Evolutionary conservation across 2,797 vertebrate genomes (phyloP).

Genomic region (Scyliorhinus canicula): DNA sequence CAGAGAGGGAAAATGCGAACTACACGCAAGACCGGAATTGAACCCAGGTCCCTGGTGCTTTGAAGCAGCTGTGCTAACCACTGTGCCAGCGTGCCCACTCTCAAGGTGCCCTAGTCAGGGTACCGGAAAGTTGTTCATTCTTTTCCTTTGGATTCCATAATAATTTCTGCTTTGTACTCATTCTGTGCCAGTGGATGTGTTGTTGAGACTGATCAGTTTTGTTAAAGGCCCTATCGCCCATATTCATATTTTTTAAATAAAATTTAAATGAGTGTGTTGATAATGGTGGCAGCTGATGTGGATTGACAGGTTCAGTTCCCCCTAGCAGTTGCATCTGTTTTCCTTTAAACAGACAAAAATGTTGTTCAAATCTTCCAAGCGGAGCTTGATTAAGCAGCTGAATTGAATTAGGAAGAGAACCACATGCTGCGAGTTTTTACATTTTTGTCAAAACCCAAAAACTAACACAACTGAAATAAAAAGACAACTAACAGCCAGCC

Average conservation of each 20-base stretch:
- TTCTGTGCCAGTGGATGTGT: background rate
- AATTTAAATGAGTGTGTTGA: constrained; percentile 23
- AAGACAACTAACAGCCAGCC: background rate
- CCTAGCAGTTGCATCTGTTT: background rate
- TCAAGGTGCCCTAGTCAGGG: no score
- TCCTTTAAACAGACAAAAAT: constrained; percentile 21
- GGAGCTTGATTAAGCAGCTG: constrained; percentile 30
- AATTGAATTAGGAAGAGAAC: background rate
- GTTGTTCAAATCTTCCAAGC: background rate
- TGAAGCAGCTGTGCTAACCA: no score
- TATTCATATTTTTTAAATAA: constrained; percentile 32
- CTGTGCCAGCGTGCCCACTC: no score
- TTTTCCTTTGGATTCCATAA: background rate
- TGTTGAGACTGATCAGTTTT: background rate
- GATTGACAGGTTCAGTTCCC: constrained; percentile 13
- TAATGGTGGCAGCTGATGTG: background rate
- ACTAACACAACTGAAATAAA: background rate
- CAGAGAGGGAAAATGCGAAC: no score
- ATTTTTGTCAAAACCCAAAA: constrained; percentile 25
- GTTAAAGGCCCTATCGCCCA: background rate
- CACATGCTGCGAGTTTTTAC: constrained; percentile 25
- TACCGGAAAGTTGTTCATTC: background rate
- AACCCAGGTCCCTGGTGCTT: no score
- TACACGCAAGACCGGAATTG: no score
- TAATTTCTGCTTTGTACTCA: background rate